phyloP scores from a whole-genome alignment of 2,888 invertebrate genomes.

The Brenthis hecate region DNA sequence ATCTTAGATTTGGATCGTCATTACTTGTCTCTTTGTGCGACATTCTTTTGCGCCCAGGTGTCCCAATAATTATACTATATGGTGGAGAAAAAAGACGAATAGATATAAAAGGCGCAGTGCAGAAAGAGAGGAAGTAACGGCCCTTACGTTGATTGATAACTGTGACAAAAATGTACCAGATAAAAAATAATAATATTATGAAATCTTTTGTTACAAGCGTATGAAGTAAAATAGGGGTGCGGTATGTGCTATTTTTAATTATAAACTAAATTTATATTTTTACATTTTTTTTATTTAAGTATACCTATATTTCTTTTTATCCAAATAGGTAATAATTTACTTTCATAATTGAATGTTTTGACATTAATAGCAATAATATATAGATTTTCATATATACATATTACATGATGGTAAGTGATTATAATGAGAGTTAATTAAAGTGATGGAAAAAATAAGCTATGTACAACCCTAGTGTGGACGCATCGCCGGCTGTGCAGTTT shows the following conservation, averaged over 20 bases:
- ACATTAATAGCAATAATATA: too few species aligned
- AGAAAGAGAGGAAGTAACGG: slow-evolving; percentile 56
- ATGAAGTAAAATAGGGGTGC: slow-evolving; percentile 73
- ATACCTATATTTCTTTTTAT: background rate
- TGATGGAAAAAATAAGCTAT: slow-evolving; percentile 31
- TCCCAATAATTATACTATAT: slow-evolving; percentile 79
- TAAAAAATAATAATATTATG: slow-evolving; percentile 82
- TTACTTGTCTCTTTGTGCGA: slow-evolving; percentile 81
- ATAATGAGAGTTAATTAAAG: slow-evolving; percentile 22
- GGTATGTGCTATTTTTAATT: slow-evolving; percentile 32
- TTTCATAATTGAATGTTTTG: background rate
- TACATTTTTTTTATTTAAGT: background rate
- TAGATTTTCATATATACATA: too few species aligned
- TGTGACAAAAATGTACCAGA: slow-evolving; percentile 83
- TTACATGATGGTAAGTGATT: too few species aligned
- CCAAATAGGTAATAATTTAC: too few species aligned
- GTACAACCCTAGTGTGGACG: slow-evolving; percentile 66
- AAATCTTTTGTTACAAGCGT: slow-evolving; percentile 77
- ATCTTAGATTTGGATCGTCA: slow-evolving; percentile 81
- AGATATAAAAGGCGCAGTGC: slow-evolving; percentile 44
- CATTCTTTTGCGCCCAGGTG: slow-evolving; percentile 82
- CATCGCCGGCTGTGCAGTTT: slow-evolving; percentile 75
- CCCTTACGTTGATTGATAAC: slow-evolving; percentile 82
- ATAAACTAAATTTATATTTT: background rate
- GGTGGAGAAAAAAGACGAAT: slow-evolving; percentile 58